These are phyloP conservation scores for Esox niger DNA, from an alignment of 2,113 vertebrate genomes.

Conservation along the genomic window DNA sequence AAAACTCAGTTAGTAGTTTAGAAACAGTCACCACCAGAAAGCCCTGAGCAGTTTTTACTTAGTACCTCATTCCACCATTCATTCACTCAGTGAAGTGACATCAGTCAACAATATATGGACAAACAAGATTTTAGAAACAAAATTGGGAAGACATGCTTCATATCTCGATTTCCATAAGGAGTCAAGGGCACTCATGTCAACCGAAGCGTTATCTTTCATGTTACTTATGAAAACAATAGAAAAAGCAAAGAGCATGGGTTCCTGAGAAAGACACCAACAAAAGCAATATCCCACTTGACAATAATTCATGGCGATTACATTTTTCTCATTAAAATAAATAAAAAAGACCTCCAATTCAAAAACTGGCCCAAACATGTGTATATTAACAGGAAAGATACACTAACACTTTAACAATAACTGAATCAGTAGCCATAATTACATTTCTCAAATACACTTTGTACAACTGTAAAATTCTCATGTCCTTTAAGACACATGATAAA, in stretches of 20 bases:
- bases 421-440: slow-evolving; percentile 4
- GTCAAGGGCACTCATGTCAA: not conserved
- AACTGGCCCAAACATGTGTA: slow-evolving; percentile 17
- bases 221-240: not conserved
- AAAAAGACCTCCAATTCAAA: slow-evolving; percentile 25
- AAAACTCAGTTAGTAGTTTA: slow-evolving; percentile 9
- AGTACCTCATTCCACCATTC: not conserved
- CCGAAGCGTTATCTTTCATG: not conserved
- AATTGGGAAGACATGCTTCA: not conserved
- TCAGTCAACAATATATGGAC: not conserved
- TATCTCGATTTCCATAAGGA: not conserved
- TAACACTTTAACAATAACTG: slow-evolving; percentile 3
- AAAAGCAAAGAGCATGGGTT: not conserved
- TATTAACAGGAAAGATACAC: not conserved
- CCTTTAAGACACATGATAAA: slow-evolving; percentile 24
- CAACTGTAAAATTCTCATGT: slow-evolving; percentile 2
- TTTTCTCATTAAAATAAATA: slow-evolving; percentile 25
- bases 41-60: slow-evolving; percentile 29
- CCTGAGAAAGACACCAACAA: slow-evolving; percentile 8
- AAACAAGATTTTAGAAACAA: not conserved
- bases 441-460: slow-evolving; percentile 8
- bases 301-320: slow-evolving; percentile 5
- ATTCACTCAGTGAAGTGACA: not conserved
- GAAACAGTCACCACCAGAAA: slow-evolving; percentile 16
- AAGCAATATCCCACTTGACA: not conserved